Evolutionary conservation across 2,888 invertebrate genomes (phyloP).

Genomic region (Orchestes rusci): DNA sequence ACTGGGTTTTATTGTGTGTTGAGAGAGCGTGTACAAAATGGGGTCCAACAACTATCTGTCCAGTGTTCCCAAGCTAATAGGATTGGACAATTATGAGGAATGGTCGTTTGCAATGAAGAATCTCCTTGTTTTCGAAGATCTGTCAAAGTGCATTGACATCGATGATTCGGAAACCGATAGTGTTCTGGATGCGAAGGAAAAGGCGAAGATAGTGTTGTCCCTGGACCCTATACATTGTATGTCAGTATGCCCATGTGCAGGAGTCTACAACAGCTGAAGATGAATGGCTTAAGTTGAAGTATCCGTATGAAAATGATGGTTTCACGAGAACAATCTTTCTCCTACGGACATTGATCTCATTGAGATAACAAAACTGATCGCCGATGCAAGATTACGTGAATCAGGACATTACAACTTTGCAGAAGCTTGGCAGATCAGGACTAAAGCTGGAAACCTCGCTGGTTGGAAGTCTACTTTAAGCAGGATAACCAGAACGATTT

Average conservation of each 20-base stretch:
- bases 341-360: too few species aligned
- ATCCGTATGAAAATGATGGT: slow-evolving; percentile 26
- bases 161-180: too few species aligned
- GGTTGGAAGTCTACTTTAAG: slow-evolving; percentile 7
- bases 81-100: slow-evolving; percentile 24
- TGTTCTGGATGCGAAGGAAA: too few species aligned
- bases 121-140: slow-evolving; percentile 10
- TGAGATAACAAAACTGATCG: too few species aligned
- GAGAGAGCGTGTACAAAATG: too few species aligned
- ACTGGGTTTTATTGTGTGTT: too few species aligned
- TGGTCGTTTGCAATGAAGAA: slow-evolving; percentile 25
- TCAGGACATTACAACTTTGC: too few species aligned
- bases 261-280: slow-evolving; percentile 24
- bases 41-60: slow-evolving; percentile 2
- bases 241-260: slow-evolving; percentile 29
- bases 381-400: slow-evolving; percentile 31
- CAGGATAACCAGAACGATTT: slow-evolving; percentile 28
- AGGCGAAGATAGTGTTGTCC: slow-evolving; percentile 14
- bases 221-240: slow-evolving; percentile 10
- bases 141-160: neutral
- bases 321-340: too few species aligned
- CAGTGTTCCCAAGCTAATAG: slow-evolving; percentile 1
- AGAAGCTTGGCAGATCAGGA: slow-evolving; percentile 31
- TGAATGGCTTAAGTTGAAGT: too few species aligned
- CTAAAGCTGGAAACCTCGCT: slow-evolving; percentile 27